phyloP scores from a whole-genome alignment of 2,113 vertebrate species.

The Cardinalis cardinalis region DNA sequence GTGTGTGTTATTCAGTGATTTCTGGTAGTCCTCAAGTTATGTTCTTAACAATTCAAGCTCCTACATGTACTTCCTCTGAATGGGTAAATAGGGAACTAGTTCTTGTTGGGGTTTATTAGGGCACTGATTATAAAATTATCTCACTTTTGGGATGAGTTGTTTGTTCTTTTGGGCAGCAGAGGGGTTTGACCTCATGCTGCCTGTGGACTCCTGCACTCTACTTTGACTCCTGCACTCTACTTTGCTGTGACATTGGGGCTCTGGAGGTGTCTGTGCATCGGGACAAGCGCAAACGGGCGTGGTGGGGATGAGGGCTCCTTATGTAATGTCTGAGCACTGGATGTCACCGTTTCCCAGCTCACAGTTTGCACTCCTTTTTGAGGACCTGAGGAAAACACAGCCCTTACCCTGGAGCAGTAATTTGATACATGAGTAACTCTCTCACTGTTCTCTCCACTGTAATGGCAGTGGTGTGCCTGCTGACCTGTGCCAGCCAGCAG shows the following conservation, averaged over 20 bases:
- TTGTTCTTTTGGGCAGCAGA: not conserved
- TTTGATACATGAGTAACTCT: not conserved
- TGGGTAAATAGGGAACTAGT: not conserved
- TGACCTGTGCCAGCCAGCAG: not conserved
- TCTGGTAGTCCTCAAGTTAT: not conserved
- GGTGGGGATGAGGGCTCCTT: rapidly evolving
- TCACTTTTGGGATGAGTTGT: not conserved
- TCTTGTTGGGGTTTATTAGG: not conserved
- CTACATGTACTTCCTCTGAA: not conserved
- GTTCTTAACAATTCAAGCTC: not conserved
- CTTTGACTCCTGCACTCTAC: not conserved
- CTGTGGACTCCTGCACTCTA: not conserved
- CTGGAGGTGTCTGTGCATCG: not conserved
- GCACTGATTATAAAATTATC: not conserved
- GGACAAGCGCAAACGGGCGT: rapidly evolving
- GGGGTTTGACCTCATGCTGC: not conserved
- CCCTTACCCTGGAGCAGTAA: not conserved
- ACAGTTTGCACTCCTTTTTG: not conserved
- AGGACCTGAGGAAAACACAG: not conserved
- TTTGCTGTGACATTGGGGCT: rapidly evolving
- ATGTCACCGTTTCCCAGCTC: slow-evolving; percentile 18
- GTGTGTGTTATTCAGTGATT: rapidly evolving
- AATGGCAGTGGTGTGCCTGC: not conserved
- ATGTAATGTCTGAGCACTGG: not conserved
- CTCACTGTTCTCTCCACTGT: not conserved